Conservation (phyloP, 2,797 vertebrate genomes). For the Merluccius polli region DNA sequence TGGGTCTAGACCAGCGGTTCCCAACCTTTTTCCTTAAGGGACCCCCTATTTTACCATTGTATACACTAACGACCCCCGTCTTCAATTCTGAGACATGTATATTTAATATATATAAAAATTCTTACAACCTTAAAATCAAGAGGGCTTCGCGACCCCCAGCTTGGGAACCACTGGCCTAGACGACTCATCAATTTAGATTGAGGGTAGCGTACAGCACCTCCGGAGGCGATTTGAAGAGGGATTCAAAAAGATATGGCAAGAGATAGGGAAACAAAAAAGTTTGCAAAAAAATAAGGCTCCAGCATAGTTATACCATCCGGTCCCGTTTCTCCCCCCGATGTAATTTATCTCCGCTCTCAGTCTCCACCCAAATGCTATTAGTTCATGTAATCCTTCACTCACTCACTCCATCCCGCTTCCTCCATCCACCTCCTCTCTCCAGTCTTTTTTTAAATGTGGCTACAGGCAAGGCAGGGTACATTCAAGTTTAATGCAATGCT, state of each 20-base stretch:
- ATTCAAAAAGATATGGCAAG: not conserved
- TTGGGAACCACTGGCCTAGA: not conserved
- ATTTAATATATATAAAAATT: too few relatives aligned
- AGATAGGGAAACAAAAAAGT: not conserved
- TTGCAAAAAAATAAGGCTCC: not conserved
- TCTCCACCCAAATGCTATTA: not conserved
- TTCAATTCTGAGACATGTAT: too few relatives aligned
- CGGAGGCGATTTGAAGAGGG: not conserved
- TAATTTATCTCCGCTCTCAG: slow-evolving; percentile 15
- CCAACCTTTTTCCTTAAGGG: too few relatives aligned
- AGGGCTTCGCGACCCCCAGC: too few relatives aligned
- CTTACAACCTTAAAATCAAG: too few relatives aligned
- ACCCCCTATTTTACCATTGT: too few relatives aligned
- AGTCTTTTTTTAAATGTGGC: not conserved
- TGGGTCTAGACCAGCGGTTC: too few relatives aligned
- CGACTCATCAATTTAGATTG: not conserved
- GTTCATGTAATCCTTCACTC: not conserved
- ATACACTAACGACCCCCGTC: too few relatives aligned
- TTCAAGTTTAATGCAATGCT: slow-evolving; percentile 11
- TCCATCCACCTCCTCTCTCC: not conserved
- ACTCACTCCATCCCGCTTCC: slow-evolving; percentile 6
- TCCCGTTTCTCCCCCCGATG: not conserved
- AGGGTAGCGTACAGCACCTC: not conserved
- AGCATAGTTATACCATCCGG: not conserved
- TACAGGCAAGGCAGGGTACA: slow-evolving; percentile 16